These are phyloP conservation scores for Hylia prasina DNA, from an alignment of 2,113 vertebrate species.

Conservation along the genomic window DNA sequence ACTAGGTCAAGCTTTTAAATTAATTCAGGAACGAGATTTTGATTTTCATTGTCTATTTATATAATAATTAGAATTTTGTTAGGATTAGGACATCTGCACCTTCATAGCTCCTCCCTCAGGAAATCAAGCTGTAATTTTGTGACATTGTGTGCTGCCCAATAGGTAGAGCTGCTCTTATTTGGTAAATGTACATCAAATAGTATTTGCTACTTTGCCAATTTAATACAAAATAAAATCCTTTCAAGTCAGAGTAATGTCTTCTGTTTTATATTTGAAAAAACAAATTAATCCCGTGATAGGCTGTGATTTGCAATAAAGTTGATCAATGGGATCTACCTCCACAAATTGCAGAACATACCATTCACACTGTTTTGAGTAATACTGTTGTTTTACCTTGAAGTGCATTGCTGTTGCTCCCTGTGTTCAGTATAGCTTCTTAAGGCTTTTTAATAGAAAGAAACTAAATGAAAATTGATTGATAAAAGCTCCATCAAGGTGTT, in stretches of 20 bases:
- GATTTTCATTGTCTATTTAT: neutral
- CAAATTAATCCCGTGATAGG: neutral
- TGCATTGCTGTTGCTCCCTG: constrained; percentile 12
- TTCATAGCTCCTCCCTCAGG: neutral
- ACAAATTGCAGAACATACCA: constrained; percentile 12
- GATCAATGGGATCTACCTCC: constrained; percentile 43
- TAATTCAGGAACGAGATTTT: neutral
- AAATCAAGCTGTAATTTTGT: neutral
- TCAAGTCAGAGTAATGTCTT: neutral
- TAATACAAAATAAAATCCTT: constrained; percentile 16
- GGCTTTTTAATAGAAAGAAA: constrained; percentile 50
- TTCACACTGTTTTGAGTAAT: constrained; percentile 36
- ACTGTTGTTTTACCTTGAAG: constrained; percentile 21
- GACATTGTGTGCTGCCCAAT: neutral
- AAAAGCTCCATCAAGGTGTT: constrained; percentile 52
- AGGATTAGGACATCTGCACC: neutral
- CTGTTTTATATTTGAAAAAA: constrained; percentile 35
- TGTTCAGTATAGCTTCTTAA: constrained; percentile 27
- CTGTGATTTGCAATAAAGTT: constrained; percentile 49
- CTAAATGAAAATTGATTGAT: constrained; percentile 66
- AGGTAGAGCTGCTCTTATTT: neutral
- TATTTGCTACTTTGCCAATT: neutral
- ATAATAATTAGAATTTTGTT: neutral
- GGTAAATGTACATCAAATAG: neutral
- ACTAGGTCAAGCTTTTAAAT: neutral